These are phyloP conservation scores for Carlito syrichta DNA, from an alignment of 2,113 vertebrate genomes.

Conservation along the genomic window DNA sequence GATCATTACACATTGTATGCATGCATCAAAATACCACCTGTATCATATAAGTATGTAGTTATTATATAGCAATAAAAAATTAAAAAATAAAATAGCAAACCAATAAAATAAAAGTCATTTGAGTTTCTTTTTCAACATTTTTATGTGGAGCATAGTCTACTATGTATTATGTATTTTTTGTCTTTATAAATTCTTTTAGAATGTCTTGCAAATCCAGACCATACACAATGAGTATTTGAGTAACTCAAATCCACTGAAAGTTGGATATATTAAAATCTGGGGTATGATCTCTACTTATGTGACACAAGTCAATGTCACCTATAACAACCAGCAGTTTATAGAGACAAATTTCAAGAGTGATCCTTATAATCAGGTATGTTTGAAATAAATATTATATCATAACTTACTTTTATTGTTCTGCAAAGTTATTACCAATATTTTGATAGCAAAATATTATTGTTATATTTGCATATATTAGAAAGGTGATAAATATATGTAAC, in stretches of 20 bases:
- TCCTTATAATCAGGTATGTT: constrained; percentile 53
- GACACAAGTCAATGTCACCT: not conserved
- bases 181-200: constrained; percentile 31
- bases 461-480: not conserved
- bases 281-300: constrained; percentile 25
- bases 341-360: not conserved
- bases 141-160: not conserved
- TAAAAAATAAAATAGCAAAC: not conserved
- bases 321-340: constrained; percentile 1
- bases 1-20: not conserved
- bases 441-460: not conserved
- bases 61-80: not conserved
- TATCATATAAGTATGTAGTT: not conserved
- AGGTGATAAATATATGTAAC: not conserved
- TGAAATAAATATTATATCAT: not conserved
- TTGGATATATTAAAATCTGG: constrained; percentile 69
- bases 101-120: not conserved
- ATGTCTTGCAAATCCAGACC: constrained; percentile 32
- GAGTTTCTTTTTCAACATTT: not conserved
- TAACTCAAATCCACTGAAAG: constrained; percentile 48
- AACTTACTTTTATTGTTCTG: not conserved
- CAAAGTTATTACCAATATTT: not conserved
- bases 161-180: not conserved
- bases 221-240: constrained; percentile 58
- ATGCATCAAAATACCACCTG: not conserved